Percentiles rank a stretch among this genome's conserved stretches.
Evolutionary conservation across 2,797 vertebrate genomes (phyloP).

Genomic region (Cirrhinus molitorella): DNA sequence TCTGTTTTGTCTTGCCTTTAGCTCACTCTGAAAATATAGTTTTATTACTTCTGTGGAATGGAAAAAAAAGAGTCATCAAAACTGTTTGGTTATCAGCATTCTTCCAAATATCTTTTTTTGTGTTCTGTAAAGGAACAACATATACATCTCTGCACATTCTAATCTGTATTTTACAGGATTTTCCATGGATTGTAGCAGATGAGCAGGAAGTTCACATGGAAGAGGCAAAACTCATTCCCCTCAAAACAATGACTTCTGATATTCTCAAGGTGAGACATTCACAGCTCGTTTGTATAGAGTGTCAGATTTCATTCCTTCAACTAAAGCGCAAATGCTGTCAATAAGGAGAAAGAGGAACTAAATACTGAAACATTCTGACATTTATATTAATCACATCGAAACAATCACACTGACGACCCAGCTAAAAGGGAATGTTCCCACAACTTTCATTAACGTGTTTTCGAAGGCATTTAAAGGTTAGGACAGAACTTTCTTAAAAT

Average conservation of each 20-base stretch:
- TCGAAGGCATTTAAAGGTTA: too few relatives aligned
- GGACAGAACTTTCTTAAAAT: too few relatives aligned
- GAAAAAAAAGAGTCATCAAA: too few relatives aligned
- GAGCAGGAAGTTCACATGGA: constrained; percentile 97
- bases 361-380: neutral
- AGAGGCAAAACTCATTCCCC: constrained; percentile 91
- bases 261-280: constrained; percentile 88
- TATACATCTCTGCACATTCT: neutral
- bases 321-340: too few relatives aligned
- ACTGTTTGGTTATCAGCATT: neutral
- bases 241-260: constrained; percentile 98
- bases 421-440: too few relatives aligned
- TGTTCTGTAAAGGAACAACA: neutral
- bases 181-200: constrained; percentile 97
- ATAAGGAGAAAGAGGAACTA: neutral
- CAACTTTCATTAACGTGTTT: too few relatives aligned
- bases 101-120: neutral
- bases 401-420: too few relatives aligned
- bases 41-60: too few relatives aligned
- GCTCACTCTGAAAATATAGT: too few relatives aligned
- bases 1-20: too few relatives aligned
- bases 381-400: neutral
- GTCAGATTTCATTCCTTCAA: neutral
- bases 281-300: neutral
- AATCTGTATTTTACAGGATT: constrained; percentile 81